A percentile compares a stretch with the other conserved stretches of the same genome.
phyloP scores from a whole-genome alignment of 1,140 invertebrate species.

The Drosophila elegans region DNA sequence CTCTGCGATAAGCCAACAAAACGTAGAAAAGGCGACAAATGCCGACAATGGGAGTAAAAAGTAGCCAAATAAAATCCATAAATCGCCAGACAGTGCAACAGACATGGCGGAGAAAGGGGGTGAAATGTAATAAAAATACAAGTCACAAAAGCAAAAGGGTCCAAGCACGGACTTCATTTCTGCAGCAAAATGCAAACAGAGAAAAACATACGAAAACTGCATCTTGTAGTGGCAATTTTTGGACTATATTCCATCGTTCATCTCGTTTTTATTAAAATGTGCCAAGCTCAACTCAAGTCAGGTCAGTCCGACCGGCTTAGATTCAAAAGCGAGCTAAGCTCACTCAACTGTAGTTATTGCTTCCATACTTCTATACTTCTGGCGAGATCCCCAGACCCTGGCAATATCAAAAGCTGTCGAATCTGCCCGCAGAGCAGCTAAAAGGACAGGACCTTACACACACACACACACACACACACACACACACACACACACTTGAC shows the following conservation, averaged over 20 bases:
- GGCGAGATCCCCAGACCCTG: slow-evolving; percentile 14
- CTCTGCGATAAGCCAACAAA: slow-evolving; percentile 73
- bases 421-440: slow-evolving; percentile 37
- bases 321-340: slow-evolving; percentile 36
- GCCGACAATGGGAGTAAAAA: slow-evolving; percentile 69
- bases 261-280: slow-evolving; percentile 80
- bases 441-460: slow-evolving; percentile 10
- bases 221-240: slow-evolving; percentile 57
- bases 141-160: slow-evolving; percentile 49
- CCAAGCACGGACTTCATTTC: slow-evolving; percentile 61
- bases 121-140: slow-evolving; percentile 64
- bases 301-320: slow-evolving; percentile 33
- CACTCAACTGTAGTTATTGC: slow-evolving; percentile 54
- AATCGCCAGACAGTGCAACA: slow-evolving; percentile 76
- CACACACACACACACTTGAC: not conserved
- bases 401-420: slow-evolving; percentile 61
- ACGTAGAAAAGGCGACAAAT: slow-evolving; percentile 78
- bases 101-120: slow-evolving; percentile 14
- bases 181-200: slow-evolving; percentile 22
- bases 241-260: slow-evolving; percentile 61
- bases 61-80: slow-evolving; percentile 81
- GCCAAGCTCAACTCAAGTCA: slow-evolving; percentile 41
- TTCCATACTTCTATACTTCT: slow-evolving; percentile 12
- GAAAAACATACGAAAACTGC: slow-evolving; percentile 5
- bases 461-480: slow-evolving; percentile 5